Conservation (phyloP, 2,113 vertebrate genomes). For the Vidua chalybeata region DNA sequence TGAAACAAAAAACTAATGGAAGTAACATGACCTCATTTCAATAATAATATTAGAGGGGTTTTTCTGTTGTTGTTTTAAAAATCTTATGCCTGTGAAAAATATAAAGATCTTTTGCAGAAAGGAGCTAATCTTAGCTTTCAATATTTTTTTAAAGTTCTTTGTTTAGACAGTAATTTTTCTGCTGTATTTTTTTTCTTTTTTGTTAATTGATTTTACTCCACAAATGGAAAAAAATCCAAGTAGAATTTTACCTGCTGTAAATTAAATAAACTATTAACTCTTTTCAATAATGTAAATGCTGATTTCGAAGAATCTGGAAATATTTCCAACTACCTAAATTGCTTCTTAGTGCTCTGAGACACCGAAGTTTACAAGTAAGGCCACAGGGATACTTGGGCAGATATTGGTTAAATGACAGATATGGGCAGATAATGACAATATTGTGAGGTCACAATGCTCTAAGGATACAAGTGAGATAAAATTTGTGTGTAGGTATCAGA, state of each 20-base stretch:
- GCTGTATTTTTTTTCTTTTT: neutral
- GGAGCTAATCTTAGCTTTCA: neutral
- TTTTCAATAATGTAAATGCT: conserved; percentile 60
- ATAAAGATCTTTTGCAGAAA: conserved; percentile 31
- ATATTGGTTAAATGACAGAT: neutral
- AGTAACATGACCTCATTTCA: conserved; percentile 67
- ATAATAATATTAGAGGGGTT: conserved; percentile 10
- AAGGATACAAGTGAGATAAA: neutral
- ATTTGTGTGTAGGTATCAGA: neutral
- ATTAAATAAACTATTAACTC: conserved; percentile 49
- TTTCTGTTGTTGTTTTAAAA: conserved; percentile 32
- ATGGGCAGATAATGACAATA: neutral
- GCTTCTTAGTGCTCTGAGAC: conserved; percentile 16
- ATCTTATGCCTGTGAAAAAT: neutral
- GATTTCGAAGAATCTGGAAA: conserved; percentile 68
- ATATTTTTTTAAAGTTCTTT: neutral
- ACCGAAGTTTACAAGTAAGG: neutral
- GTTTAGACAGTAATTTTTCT: neutral
- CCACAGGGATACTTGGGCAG: neutral
- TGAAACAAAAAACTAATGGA: conserved; percentile 62
- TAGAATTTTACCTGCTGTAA: conserved; percentile 45
- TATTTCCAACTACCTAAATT: conserved; percentile 33
- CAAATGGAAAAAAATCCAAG: conserved; percentile 34
- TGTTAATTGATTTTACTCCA: conserved; percentile 12
- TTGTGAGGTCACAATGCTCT: neutral